phyloP scores from a whole-genome alignment of 2,797 vertebrate genomes.

The Poecilia wingei region DNA sequence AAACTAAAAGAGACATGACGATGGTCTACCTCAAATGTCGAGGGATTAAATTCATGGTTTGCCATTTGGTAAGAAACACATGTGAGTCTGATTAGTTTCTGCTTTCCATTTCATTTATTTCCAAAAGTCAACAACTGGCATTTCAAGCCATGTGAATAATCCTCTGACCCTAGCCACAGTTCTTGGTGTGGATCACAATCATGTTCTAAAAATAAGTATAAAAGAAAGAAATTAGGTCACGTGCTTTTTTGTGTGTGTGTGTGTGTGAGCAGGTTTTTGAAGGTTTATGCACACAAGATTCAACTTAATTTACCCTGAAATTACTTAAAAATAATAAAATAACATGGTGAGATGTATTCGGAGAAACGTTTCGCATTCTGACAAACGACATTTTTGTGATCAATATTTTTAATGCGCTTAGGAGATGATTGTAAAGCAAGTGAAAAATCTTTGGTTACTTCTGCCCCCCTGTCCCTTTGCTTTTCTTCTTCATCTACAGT shows the following conservation, averaged over 20 bases:
- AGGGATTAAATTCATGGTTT: conserved; percentile 8
- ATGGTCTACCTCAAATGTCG: conserved; percentile 20
- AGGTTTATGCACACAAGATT: background rate
- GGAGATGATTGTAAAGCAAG: conserved; percentile 73
- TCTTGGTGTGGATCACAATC: conserved; percentile 12
- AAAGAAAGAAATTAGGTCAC: background rate
- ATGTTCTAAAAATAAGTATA: conserved; percentile 2
- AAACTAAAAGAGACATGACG: conserved; percentile 23
- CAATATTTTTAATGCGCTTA: conserved; percentile 70
- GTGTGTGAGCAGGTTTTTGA: conserved; percentile 1
- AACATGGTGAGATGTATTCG: conserved; percentile 81
- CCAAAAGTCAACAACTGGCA: conserved; percentile 21
- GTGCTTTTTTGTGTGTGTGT: background rate
- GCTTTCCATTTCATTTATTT: conserved; percentile 26
- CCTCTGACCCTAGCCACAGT: conserved; percentile 4
- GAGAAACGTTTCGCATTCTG: conserved; percentile 76
- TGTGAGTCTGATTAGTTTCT: conserved; percentile 31
- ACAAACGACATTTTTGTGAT: conserved; percentile 71
- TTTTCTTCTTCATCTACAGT: conserved; percentile 31
- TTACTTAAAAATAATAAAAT: conserved; percentile 64
- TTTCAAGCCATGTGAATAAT: conserved; percentile 22
- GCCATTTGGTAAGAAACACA: conserved; percentile 27
- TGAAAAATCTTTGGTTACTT: conserved; percentile 58
- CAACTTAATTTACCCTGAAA: background rate
- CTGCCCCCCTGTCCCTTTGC: conserved; percentile 67